Evolutionary conservation across 2,888 invertebrate genomes (phyloP), one percentile per base, ranked within the genome.

Genomic region (Oeneis ivallda): DNA sequence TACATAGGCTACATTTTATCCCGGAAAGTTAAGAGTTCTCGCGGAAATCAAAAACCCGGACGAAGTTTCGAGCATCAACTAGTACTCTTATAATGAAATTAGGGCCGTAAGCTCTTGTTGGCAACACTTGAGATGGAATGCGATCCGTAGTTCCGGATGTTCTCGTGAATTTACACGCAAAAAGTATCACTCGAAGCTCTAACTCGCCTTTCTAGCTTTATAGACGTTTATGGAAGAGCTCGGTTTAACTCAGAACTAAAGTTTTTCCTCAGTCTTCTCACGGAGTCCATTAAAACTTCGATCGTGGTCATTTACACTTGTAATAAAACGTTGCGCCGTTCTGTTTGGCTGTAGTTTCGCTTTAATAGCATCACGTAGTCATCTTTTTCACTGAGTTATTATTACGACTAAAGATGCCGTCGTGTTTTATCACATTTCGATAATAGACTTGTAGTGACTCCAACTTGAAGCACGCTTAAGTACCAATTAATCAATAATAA

Each of bases 261-360:
- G 61, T 50, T 61, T 39, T 47, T 47, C 49, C 47, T 49, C n/a
- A 13, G 13, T 19, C 61, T 32, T 61, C 43, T 61, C 61, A 52
- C 52, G 52, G 43, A 13, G 41, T 39, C 61, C 26, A 61, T 52
- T 61, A 52, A 61, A 52, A 39, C 60, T 49, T 60, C 50, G 47
- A 60, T 60, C 32, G 52, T 41, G n/a, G 41, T 61, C 13, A 52
- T 61, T 52, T 52, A 61, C 61, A 52, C 52, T 54, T 54, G 52
- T 61, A 52, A 32, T 52, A 52, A 52, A 61, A 61, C 61, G 61
- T 39, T 19, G 19, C 37, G 13, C 10, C 11, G 39, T 49, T 50
- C 39, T 61, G 39, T 26, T 50, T 61, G 19, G 52, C 32, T 41
- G 43, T 53, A 15, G 17, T 15, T 11, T 17, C 47, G 3, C 47